phyloP scores from a whole-genome alignment of 2,113 vertebrate genomes.

The Semnornis frantzii region DNA sequence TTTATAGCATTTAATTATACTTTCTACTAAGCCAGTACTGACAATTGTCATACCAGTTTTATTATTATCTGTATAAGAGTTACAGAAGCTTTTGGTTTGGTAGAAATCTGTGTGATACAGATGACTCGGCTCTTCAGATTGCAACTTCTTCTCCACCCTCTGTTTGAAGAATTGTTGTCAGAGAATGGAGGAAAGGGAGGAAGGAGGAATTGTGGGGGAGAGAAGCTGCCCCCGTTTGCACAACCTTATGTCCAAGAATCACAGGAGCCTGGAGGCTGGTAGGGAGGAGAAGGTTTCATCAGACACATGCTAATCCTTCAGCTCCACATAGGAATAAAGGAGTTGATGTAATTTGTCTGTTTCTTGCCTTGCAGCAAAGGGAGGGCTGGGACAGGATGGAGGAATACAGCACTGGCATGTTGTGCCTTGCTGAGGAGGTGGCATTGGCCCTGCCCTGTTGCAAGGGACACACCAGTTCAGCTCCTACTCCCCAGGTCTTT shows the following conservation, averaged over 20 bases:
- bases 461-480: neutral
- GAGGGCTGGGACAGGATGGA: neutral
- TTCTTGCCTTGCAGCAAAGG: neutral
- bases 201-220: neutral
- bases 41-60: neutral
- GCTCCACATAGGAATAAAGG: neutral
- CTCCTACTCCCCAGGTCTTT: neutral
- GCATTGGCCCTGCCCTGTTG: accelerated
- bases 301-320: neutral
- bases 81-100: neutral
- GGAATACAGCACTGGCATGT: neutral
- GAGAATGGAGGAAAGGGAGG: neutral
- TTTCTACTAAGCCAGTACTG: neutral
- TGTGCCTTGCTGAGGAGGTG: neutral
- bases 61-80: neutral
- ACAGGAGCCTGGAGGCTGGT: neutral
- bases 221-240: neutral
- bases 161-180: neutral
- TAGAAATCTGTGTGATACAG: neutral
- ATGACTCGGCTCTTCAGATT: neutral
- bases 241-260: neutral
- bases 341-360: neutral
- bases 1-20: neutral
- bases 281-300: neutral
- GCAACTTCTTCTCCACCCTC: neutral